A percentile compares a stretch with the other conserved stretches of the same genome.
These are phyloP conservation scores for Carposina sasakii DNA, from an alignment of 1,140 invertebrate species.

Conservation along the genomic window DNA sequence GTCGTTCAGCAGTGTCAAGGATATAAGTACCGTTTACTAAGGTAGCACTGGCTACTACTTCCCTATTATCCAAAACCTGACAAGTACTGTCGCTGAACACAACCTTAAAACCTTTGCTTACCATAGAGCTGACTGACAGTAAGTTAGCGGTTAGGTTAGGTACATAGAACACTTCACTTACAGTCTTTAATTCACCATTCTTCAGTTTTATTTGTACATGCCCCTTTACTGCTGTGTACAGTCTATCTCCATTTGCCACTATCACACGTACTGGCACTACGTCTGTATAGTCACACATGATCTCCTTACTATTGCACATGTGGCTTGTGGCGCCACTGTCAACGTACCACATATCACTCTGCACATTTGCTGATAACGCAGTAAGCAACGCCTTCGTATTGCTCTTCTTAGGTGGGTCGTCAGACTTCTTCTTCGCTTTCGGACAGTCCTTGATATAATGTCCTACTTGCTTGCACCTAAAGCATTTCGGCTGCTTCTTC, in stretches of 20 bases:
- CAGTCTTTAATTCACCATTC: background rate
- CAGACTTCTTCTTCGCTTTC: background rate
- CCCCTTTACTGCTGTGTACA: background rate
- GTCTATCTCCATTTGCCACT: background rate
- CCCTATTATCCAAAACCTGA: too few species aligned
- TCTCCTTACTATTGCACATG: conserved; percentile 9
- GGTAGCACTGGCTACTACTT: too few species aligned
- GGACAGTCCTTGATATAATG: conserved; percentile 7
- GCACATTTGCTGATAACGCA: background rate
- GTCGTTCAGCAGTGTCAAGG: too few species aligned
- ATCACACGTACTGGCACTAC: background rate
- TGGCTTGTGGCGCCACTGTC: conserved; percentile 22
- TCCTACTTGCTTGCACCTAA: conserved; percentile 1
- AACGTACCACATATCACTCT: conserved; percentile 15
- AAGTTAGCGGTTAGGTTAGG: conserved; percentile 3
- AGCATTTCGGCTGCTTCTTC: conserved; percentile 2
- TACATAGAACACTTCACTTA: conserved; percentile 3
- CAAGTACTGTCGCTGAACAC: too few species aligned
- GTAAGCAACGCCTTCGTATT: background rate
- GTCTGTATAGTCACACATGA: background rate
- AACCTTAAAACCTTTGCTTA: too few species aligned
- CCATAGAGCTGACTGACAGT: too few species aligned
- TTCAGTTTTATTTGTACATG: background rate
- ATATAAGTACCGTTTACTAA: too few species aligned
- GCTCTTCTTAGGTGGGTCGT: too few species aligned